A percentile compares a stretch with the other conserved stretches of the same genome.
Conservation (phyloP, 2,888 invertebrate species). For the Amphipyra tragopoginis region DNA sequence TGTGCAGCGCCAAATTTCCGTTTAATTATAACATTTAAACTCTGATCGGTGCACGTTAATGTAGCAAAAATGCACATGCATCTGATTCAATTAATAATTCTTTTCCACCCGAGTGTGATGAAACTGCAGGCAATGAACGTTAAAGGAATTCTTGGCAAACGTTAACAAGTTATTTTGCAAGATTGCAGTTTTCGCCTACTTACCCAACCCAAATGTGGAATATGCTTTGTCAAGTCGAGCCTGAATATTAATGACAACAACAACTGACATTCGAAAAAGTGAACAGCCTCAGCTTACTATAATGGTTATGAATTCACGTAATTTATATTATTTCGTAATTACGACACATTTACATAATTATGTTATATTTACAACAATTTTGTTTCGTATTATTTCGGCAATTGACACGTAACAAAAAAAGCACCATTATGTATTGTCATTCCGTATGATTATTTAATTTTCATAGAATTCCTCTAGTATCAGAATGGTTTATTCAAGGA, state of each 20-base stretch:
- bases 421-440: slow-evolving; percentile 21
- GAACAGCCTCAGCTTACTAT: slow-evolving; percentile 13
- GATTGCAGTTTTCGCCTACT: slow-evolving; percentile 56
- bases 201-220: slow-evolving; percentile 49
- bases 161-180: slow-evolving; percentile 52
- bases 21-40: slow-evolving; percentile 64
- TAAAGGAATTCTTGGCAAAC: slow-evolving; percentile 49
- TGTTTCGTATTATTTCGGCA: slow-evolving; percentile 34
- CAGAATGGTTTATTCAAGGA: no score
- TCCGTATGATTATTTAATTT: neutral
- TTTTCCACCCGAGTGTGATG: slow-evolving; percentile 36
- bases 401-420: slow-evolving; percentile 42
- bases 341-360: slow-evolving; percentile 50
- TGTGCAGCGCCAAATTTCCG: slow-evolving; percentile 65
- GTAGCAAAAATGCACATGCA: slow-evolving; percentile 6
- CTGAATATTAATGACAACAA: slow-evolving; percentile 21
- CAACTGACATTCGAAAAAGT: slow-evolving; percentile 28
- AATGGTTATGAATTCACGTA: slow-evolving; percentile 44
- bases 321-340: slow-evolving; percentile 50
- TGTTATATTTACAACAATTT: slow-evolving; percentile 43
- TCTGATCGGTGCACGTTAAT: slow-evolving; percentile 21
- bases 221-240: slow-evolving; percentile 29
- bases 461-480: no score
- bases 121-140: slow-evolving; percentile 41
- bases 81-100: slow-evolving; percentile 21